phyloP scores from a whole-genome alignment of 2,888 invertebrate genomes.

The Erpobdella octoculata region DNA sequence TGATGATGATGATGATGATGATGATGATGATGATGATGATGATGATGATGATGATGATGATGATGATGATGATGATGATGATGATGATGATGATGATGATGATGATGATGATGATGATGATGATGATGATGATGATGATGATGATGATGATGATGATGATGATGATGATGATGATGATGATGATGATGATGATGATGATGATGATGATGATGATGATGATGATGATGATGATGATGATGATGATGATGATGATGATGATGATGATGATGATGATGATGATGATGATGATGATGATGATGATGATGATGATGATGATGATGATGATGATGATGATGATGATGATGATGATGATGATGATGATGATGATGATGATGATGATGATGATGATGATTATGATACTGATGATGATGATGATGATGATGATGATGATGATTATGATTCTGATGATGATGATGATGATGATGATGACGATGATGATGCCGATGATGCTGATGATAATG shows the following conservation, averaged over 20 bases:
- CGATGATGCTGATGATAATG: too few species aligned
- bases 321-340: neutral
- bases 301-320: neutral
- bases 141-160: slow-evolving; percentile 6
- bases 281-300: neutral
- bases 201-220: neutral
- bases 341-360: neutral
- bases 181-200: slow-evolving; percentile 3
- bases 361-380: neutral
- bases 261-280: neutral
- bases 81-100: neutral
- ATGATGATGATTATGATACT: too few species aligned
- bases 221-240: neutral
- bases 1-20: slow-evolving; percentile 8
- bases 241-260: neutral
- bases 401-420: too few species aligned
- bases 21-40: neutral
- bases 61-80: neutral
- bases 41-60: neutral
- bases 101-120: neutral
- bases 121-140: neutral
- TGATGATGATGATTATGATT: too few species aligned
- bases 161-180: slow-evolving; percentile 12
- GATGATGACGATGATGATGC: too few species aligned
- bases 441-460: too few species aligned